Percentiles rank a stretch among this genome's conserved stretches.
phyloP scores from a whole-genome alignment of 1,140 invertebrate species.

The Gonatopus flavifemur region DNA sequence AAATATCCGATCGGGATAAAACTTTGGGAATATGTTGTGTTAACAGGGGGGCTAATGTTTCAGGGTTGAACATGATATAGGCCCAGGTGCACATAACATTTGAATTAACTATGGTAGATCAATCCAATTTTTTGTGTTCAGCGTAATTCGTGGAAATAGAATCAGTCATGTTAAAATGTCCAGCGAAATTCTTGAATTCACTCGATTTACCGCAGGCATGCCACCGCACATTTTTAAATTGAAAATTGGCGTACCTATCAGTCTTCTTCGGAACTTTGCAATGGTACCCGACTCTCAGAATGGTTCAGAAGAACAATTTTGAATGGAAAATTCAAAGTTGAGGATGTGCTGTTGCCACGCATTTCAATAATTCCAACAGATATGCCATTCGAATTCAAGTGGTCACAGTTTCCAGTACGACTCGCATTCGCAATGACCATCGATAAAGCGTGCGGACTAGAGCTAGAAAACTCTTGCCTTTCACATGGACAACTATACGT shows the following conservation, averaged over 20 bases:
- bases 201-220: slow-evolving; percentile 46
- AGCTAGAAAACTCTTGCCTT: slow-evolving; percentile 45
- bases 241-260: slow-evolving; percentile 51
- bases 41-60: too few species aligned
- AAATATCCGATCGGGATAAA: too few species aligned
- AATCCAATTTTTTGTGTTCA: too few species aligned
- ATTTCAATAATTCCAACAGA: slow-evolving; percentile 52
- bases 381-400: slow-evolving; percentile 48
- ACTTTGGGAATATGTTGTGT: too few species aligned
- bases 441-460: slow-evolving; percentile 62
- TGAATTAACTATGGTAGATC: too few species aligned
- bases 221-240: slow-evolving; percentile 47
- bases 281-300: slow-evolving; percentile 51
- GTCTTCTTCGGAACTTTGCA: slow-evolving; percentile 56
- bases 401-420: slow-evolving; percentile 52
- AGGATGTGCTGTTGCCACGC: slow-evolving; percentile 51
- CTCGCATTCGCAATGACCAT: slow-evolving; percentile 60
- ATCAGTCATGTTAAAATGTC: too few species aligned
- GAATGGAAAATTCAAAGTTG: slow-evolving; percentile 48
- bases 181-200: slow-evolving; percentile 52
- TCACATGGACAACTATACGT: slow-evolving; percentile 55
- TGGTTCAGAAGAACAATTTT: slow-evolving; percentile 54
- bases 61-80: too few species aligned
- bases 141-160: too few species aligned
- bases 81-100: too few species aligned